Evolutionary conservation across 2,797 vertebrate genomes (phyloP).

Genomic region (Euphonia xanthogaster): DNA sequence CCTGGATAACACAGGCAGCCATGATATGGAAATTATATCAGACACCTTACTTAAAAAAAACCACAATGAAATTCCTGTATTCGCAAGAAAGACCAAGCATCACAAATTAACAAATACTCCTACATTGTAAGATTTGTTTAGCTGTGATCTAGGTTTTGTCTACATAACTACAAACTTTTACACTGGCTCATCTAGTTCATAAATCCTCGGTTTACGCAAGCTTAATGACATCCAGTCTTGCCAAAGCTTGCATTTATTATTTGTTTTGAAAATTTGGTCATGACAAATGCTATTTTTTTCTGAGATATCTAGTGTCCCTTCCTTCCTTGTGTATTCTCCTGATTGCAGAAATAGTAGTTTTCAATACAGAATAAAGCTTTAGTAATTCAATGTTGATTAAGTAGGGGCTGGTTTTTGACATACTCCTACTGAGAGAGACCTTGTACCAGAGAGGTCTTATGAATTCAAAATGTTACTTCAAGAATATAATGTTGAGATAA

Average conservation of each 20-base stretch:
- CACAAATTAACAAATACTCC: neutral
- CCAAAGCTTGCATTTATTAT: slow-evolving; percentile 20
- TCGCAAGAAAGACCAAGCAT: neutral
- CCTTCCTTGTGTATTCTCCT: neutral
- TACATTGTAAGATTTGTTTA: neutral
- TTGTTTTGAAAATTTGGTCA: slow-evolving; percentile 9
- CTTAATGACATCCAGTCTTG: slow-evolving; percentile 10
- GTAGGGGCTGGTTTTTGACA: neutral
- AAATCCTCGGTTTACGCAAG: slow-evolving; percentile 18
- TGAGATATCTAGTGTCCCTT: neutral
- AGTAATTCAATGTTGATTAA: neutral
- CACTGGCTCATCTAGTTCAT: neutral
- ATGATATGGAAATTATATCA: neutral
- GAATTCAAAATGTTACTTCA: neutral
- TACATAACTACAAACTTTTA: neutral
- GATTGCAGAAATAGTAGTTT: neutral
- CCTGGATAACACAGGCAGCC: neutral
- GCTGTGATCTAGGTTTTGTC: neutral
- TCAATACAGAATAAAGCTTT: neutral
- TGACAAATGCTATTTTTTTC: slow-evolving; percentile 37
- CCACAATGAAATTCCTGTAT: neutral
- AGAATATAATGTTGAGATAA: neutral
- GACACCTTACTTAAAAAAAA: neutral
- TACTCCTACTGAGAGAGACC: neutral
- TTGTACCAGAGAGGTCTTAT: neutral